Base-by-base conservation (phyloP, 1,140 invertebrate genomes). In the Hycleus cichorii region DNA sequence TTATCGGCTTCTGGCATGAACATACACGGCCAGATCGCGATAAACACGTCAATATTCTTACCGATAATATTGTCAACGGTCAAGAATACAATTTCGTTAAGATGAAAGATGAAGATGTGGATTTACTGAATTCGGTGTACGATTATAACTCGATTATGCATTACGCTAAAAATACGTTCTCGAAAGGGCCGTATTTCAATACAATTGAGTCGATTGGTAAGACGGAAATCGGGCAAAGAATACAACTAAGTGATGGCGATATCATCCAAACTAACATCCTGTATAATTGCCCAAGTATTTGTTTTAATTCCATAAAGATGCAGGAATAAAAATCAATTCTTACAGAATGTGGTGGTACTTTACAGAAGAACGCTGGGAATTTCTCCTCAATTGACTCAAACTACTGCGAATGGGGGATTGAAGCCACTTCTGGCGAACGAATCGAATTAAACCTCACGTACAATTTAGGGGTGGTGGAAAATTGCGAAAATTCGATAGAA, bases 101-200 rank as follows among this genome's bases (percentile, higher is more conserved):
- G 74, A 73, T 97, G 39, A 92, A 93, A 4, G 83, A 87, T 4
- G 90, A 93, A 59, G 95, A 98, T 74, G 94, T 98, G 1, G 92
- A 97, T 65, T 96, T 93, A 0, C 76, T 97, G 10, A 93, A 92
- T 0, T 79, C 92, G 63, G 83, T 87, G 0, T 98, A 98, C 66
- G 95, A 98, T 71, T 97, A 94, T 62, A 90, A 92, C 63, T 93
- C 89, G 0, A 97, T 97, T 55, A 98, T 98, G 95, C 95, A 98
- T 71, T 98, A 98, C 72, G 94, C 95, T 0, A 80, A 91, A 38
- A 97, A 97, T 68, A 98, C 95, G 0, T 98, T 98, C 76, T 94
- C 95, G 0, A 93, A 90, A 74, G 91, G 90, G 24, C 93, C 90
- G 0, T 95, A 93, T 70, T 72, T 96, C 52, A 94, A 97, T 68